Evolutionary conservation across 92 coral and sea anemone genomes (phyloP).

Genomic region (Virgularia gustaviana): DNA sequence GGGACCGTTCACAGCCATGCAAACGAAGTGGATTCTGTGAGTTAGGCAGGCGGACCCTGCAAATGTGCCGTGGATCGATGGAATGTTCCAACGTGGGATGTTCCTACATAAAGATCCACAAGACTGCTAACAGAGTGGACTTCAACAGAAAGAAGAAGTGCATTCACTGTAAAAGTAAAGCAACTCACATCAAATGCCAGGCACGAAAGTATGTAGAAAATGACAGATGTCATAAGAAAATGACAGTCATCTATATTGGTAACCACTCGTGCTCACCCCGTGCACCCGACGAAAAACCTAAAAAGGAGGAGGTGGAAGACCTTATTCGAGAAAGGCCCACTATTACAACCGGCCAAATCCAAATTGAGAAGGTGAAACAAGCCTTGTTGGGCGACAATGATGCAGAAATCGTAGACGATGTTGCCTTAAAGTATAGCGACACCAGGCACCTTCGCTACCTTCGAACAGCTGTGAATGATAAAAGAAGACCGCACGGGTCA

Average conservation of each 20-base stretch:
- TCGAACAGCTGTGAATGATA: slow-evolving; percentile 36
- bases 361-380: slow-evolving; percentile 52
- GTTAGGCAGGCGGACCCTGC: slow-evolving; percentile 49
- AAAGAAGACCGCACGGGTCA: slow-evolving; percentile 41
- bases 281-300: slow-evolving; percentile 18
- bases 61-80: slow-evolving; percentile 42
- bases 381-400: slow-evolving; percentile 48
- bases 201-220: slow-evolving; percentile 61
- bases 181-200: slow-evolving; percentile 24
- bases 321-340: slow-evolving; percentile 9
- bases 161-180: slow-evolving; percentile 31
- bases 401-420: slow-evolving; percentile 32
- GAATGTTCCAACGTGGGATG: slow-evolving; percentile 42
- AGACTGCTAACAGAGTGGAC: slow-evolving; percentile 37
- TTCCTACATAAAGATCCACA: slow-evolving; percentile 36
- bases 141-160: slow-evolving; percentile 36
- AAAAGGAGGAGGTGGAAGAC: slow-evolving; percentile 18
- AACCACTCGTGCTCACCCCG: slow-evolving; percentile 43
- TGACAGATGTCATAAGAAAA: slow-evolving; percentile 56
- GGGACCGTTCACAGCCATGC: slow-evolving; percentile 51
- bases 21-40: slow-evolving; percentile 13
- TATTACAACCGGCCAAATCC: no score
- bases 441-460: slow-evolving; percentile 46
- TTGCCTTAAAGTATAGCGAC: slow-evolving; percentile 44
- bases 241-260: slow-evolving; percentile 50